Evolutionary conservation across 2,888 invertebrate species (phyloP).

Genomic region (Strigamia maritima): DNA sequence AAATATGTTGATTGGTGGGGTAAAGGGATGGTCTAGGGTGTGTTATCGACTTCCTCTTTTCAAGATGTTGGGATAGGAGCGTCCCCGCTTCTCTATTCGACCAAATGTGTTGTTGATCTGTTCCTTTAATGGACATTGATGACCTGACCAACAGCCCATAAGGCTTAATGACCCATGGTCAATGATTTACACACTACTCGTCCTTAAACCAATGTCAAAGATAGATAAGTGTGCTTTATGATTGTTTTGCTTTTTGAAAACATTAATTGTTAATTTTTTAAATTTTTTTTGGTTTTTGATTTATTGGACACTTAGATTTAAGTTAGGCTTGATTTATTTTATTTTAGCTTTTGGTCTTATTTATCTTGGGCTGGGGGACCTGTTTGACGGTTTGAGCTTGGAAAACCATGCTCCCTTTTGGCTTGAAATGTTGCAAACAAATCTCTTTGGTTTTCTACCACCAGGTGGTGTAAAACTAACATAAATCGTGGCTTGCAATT

Average conservation of each 20-base stretch:
- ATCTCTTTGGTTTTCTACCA: conserved; percentile 9
- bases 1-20: conserved; percentile 21
- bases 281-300: not conserved
- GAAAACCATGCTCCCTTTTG: not conserved
- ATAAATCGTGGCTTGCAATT: conserved; percentile 10
- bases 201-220: not conserved
- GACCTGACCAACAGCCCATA: conserved; percentile 32
- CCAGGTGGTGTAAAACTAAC: conserved; percentile 8
- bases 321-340: conserved; percentile 13
- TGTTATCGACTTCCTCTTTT: conserved; percentile 21
- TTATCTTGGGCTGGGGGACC: not conserved
- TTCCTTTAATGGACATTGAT: conserved; percentile 32
- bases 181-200: conserved; percentile 2
- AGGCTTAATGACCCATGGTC: conserved; percentile 8
- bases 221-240: not conserved
- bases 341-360: conserved; percentile 21
- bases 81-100: not conserved
- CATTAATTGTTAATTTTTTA: not conserved
- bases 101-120: conserved; percentile 33
- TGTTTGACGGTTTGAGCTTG: not conserved
- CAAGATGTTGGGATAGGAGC: conserved; percentile 28
- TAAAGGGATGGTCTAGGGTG: not conserved
- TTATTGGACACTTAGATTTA: not conserved
- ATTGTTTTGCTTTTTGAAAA: not conserved
- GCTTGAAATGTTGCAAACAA: not conserved